Evolutionary conservation across 2,888 invertebrate species (phyloP).

Genomic region (Tenthredo scrophulariae): DNA sequence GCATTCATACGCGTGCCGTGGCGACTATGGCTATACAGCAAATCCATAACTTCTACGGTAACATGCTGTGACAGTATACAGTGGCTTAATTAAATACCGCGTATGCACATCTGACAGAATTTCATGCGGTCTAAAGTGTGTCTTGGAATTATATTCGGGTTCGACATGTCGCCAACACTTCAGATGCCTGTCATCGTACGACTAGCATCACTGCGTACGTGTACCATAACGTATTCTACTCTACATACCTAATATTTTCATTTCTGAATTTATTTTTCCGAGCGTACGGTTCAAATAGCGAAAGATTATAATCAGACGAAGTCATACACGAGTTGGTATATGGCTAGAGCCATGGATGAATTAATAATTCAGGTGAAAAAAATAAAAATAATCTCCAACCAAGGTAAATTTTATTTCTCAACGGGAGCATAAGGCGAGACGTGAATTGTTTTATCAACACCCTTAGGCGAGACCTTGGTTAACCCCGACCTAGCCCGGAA

Average conservation of each 20-base stretch:
- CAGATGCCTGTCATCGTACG: not conserved
- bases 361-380: not conserved
- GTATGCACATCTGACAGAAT: conserved; percentile 19
- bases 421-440: not conserved
- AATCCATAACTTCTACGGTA: conserved; percentile 52
- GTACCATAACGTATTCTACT: not conserved
- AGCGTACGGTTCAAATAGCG: not conserved
- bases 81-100: conserved; percentile 50
- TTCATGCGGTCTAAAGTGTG: conserved; percentile 10
- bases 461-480: conserved; percentile 40
- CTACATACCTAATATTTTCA: not conserved
- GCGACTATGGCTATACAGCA: conserved; percentile 29
- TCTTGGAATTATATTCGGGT: not conserved
- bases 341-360: not conserved
- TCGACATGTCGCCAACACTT: not conserved
- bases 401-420: conserved; percentile 2
- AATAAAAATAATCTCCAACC: not conserved
- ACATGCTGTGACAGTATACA: conserved; percentile 40
- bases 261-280: not conserved
- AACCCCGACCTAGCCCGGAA: conserved; percentile 34
- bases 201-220: not conserved
- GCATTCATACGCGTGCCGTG: conserved; percentile 40
- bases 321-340: not conserved
- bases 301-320: not conserved
- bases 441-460: conserved; percentile 31